phyloP scores from a whole-genome alignment of 2,888 invertebrate genomes.

The Phortica okadai region DNA sequence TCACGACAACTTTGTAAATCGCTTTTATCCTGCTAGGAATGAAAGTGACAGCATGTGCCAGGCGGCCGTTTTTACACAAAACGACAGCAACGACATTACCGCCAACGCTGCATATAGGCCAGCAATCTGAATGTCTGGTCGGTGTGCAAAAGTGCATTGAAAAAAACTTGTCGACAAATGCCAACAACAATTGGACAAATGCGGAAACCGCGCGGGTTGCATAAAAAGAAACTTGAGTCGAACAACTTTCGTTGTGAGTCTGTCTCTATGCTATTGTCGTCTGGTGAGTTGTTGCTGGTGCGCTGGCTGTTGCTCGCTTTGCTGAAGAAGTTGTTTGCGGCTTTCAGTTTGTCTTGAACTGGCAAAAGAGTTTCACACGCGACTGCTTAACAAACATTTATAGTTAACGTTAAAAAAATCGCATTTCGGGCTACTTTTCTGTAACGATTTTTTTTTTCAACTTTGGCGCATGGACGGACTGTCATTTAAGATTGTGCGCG shows the following conservation, averaged over 20 bases:
- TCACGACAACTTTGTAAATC: no score
- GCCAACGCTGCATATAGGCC: neutral
- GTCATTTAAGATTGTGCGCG: no score
- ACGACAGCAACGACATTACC: neutral
- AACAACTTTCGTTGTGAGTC: slow-evolving; percentile 15
- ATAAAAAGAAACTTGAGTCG: neutral
- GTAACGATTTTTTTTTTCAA: neutral
- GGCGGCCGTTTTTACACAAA: neutral
- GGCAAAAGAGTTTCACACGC: slow-evolving; percentile 23
- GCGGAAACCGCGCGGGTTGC: neutral
- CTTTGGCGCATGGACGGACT: no score
- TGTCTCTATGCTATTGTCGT: neutral
- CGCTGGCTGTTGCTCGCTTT: neutral
- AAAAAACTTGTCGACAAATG: slow-evolving; percentile 8
- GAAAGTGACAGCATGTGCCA: no score
- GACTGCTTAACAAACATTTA: neutral
- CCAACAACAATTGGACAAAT: neutral
- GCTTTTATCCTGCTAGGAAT: no score
- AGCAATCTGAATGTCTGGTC: slow-evolving; percentile 3
- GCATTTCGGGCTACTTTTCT: no score
- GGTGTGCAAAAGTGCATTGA: neutral
- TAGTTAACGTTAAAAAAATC: neutral
- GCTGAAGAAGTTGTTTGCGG: slow-evolving; percentile 29
- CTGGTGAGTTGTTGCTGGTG: neutral
- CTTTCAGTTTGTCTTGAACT: slow-evolving; percentile 28